Evolutionary conservation across 2,113 vertebrate genomes (phyloP), one percentile per base, ranked within the genome.

Genomic region (Labeo catla): DNA sequence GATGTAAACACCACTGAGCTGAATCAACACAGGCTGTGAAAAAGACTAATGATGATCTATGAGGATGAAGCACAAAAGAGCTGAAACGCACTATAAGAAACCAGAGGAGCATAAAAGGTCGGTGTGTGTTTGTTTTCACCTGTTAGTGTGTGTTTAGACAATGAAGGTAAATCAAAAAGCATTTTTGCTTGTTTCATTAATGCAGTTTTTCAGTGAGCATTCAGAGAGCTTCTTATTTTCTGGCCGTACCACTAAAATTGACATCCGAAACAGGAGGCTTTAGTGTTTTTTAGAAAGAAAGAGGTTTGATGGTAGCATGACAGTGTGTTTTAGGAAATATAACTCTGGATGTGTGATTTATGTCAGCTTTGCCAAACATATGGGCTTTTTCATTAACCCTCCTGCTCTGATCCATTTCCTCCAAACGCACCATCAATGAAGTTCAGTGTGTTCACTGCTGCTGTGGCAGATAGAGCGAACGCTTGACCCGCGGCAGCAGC

Each of bases 381-480:
- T 45, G 82, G 74, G 76, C 57, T 83, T 80, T 47, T 80, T 82
- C 39, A 87, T 84, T 84, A 80, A 87, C 74, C 82, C 65, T 68
- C 16, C 61, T 61, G 12, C 12, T 84, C 76, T 54, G 49, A 84
- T 83, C 47, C 74, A 83, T 73, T 87, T 74, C 66, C 52, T 59
- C 36, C 43, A 28, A 47, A 43, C 52, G 63, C 50, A 72, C 66
- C 52, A 16, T 54, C 66, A 52, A 74, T 49, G 63, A 34, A 84
- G 49, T 80, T 19, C 54, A 23, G 12, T 23, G 12, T 39, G 81
- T 50, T 76, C 45, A 15, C 49, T 43, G 45, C 23, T 39, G 15
- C 61, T 13, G 63, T 21, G 8, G 77, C 59, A 49, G n/a, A 81
- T 47, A 49, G 79, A 66, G n/a, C 13, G 2, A 49, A 65, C 12